Conservation (phyloP, 1,140 invertebrate genomes). For the Sweltsa coloradensis region DNA sequence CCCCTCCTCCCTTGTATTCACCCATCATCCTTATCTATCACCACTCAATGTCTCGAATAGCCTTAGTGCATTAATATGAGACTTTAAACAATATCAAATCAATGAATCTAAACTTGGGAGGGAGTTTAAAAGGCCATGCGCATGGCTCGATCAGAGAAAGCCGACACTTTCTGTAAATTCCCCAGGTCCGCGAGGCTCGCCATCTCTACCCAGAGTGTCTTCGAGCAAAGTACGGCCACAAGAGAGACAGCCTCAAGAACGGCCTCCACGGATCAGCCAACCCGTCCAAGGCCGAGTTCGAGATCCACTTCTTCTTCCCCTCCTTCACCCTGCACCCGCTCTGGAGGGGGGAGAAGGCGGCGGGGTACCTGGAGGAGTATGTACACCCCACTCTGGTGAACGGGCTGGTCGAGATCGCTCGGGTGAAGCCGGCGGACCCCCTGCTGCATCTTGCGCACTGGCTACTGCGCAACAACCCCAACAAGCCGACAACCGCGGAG, state of each 20-base stretch:
- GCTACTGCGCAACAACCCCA: slow-evolving; percentile 60
- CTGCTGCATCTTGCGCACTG: slow-evolving; percentile 67
- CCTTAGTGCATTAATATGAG: too few relatives aligned
- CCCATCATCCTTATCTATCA: too few relatives aligned
- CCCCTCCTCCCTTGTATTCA: too few relatives aligned
- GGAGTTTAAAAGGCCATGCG: too few relatives aligned
- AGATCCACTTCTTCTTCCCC: slow-evolving; percentile 84
- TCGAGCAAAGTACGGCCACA: slow-evolving; percentile 52
- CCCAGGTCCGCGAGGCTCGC: too few relatives aligned
- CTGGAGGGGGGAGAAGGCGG: slow-evolving; percentile 24
- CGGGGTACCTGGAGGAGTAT: slow-evolving; percentile 51
- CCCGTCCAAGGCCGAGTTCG: slow-evolving; percentile 53
- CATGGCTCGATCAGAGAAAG: too few relatives aligned
- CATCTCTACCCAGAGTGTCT: slow-evolving; percentile 59
- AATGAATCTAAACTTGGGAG: too few relatives aligned
- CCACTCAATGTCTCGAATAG: too few relatives aligned
- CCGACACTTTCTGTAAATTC: too few relatives aligned
- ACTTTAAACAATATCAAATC: too few relatives aligned
- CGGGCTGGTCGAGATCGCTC: slow-evolving; percentile 54
- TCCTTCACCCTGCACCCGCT: slow-evolving; percentile 16
- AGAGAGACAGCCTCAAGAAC: slow-evolving; percentile 51
- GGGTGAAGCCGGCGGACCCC: slow-evolving; percentile 58
- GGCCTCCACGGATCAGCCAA: slow-evolving; percentile 73
- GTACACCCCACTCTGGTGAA: slow-evolving; percentile 51
- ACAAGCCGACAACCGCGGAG: slow-evolving; percentile 39